These are phyloP conservation scores for Pimephales promelas DNA, from an alignment of 2,113 vertebrate species.

Conservation along the genomic window DNA sequence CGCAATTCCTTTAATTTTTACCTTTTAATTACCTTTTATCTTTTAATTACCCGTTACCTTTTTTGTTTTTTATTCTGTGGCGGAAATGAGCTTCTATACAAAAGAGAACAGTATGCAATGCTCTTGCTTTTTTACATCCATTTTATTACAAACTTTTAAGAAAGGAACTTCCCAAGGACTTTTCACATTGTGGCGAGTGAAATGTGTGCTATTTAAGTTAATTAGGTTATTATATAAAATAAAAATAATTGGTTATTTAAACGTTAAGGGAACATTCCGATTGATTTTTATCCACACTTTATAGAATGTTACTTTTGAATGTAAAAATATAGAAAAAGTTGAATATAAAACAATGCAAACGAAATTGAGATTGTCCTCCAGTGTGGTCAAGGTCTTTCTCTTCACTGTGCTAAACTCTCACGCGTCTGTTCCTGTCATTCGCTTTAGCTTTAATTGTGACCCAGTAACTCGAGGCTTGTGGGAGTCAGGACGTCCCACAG, in stretches of 20 bases:
- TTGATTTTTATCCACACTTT: too few species aligned
- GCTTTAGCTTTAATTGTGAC: background rate
- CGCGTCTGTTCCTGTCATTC: background rate
- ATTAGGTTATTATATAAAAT: too few species aligned
- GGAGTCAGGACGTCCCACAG: background rate
- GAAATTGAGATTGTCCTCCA: background rate
- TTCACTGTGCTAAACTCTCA: background rate
- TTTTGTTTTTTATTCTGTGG: too few species aligned
- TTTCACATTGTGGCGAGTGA: background rate
- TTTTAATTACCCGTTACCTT: too few species aligned
- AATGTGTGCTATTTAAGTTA: background rate
- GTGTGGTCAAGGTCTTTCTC: background rate
- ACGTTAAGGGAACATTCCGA: too few species aligned
- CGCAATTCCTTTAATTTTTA: too few species aligned
- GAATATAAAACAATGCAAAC: too few species aligned
- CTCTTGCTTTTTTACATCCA: background rate
- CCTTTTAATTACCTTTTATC: too few species aligned
- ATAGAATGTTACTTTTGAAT: too few species aligned
- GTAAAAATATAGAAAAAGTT: too few species aligned
- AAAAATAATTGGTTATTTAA: too few species aligned
- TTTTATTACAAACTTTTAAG: background rate
- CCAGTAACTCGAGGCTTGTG: conserved; percentile 31
- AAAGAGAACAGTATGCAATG: background rate
- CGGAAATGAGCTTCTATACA: too few species aligned
- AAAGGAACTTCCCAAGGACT: background rate